Conservation (phyloP, 1,140 invertebrate genomes). For the Scaptodrosophila lebanonensis region DNA sequence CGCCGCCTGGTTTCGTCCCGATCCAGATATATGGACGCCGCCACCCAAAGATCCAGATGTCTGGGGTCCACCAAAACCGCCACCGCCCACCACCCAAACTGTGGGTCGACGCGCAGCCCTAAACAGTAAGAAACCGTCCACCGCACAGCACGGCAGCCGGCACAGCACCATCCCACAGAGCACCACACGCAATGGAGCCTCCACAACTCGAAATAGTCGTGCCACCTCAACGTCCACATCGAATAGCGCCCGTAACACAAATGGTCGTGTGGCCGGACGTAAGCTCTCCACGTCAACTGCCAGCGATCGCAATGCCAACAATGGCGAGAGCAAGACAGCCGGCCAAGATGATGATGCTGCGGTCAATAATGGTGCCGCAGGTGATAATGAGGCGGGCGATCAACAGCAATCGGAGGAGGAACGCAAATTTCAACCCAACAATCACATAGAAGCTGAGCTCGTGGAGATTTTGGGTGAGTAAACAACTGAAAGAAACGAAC, state of each 20-base stretch:
- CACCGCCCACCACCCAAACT: slow-evolving; percentile 65
- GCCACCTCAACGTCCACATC: slow-evolving; percentile 22
- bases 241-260: slow-evolving; percentile 34
- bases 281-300: slow-evolving; percentile 55
- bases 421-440: slow-evolving; percentile 92
- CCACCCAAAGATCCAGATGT: slow-evolving; percentile 89
- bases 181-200: slow-evolving; percentile 29
- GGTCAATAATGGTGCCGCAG: slow-evolving; percentile 35
- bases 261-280: slow-evolving; percentile 46
- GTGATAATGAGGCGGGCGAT: slow-evolving; percentile 78
- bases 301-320: slow-evolving; percentile 18
- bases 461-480: slow-evolving; percentile 93
- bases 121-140: slow-evolving; percentile 78
- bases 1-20: slow-evolving; percentile 75
- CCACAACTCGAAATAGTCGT: slow-evolving; percentile 27
- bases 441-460: slow-evolving; percentile 91
- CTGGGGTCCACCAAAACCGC: slow-evolving; percentile 90
- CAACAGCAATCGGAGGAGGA: slow-evolving; percentile 79
- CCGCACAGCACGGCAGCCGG: slow-evolving; percentile 15
- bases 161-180: slow-evolving; percentile 65
- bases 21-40: slow-evolving; percentile 85
- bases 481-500: no score
- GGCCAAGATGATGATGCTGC: slow-evolving; percentile 46
- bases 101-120: slow-evolving; percentile 78
- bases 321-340: slow-evolving; percentile 34